Conservation (phyloP, 2,888 invertebrate genomes). For the Lasioglossum zephyrum region DNA sequence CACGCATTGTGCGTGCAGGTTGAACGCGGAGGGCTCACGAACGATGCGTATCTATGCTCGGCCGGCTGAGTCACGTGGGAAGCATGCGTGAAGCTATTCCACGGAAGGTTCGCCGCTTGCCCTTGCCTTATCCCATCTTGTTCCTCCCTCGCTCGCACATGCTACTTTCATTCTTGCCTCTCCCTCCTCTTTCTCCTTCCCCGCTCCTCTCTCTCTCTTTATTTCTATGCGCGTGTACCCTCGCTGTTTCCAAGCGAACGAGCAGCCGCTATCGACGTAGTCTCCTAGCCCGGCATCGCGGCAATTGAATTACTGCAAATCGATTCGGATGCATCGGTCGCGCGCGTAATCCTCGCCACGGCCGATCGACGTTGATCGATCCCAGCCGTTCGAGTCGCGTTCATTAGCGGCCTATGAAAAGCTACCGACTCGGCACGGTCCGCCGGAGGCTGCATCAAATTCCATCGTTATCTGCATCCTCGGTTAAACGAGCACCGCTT, state of each 20-base stretch:
- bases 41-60: slow-evolving; percentile 77
- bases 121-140: slow-evolving; percentile 26
- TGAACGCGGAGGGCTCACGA: slow-evolving; percentile 66
- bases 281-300: background rate
- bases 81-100: slow-evolving; percentile 75
- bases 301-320: slow-evolving; percentile 39
- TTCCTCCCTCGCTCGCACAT: slow-evolving; percentile 10
- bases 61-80: slow-evolving; percentile 78
- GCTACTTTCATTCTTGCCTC: background rate
- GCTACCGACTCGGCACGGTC: background rate
- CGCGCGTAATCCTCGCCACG: slow-evolving; percentile 27
- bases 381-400: slow-evolving; percentile 23
- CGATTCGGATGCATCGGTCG: slow-evolving; percentile 33
- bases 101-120: slow-evolving; percentile 64
- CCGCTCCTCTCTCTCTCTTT: background rate
- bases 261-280: slow-evolving; percentile 7
- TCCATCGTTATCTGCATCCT: slow-evolving; percentile 26
- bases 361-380: slow-evolving; percentile 39
- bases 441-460: slow-evolving; percentile 7
- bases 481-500: slow-evolving; percentile 2
- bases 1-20: slow-evolving; percentile 77
- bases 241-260: slow-evolving; percentile 40
- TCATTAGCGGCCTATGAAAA: slow-evolving; percentile 36
- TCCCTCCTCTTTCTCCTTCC: background rate
- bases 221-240: background rate